Evolutionary conservation across 2,888 invertebrate species (phyloP).

Genomic region (Caenorhabditis plicata): DNA sequence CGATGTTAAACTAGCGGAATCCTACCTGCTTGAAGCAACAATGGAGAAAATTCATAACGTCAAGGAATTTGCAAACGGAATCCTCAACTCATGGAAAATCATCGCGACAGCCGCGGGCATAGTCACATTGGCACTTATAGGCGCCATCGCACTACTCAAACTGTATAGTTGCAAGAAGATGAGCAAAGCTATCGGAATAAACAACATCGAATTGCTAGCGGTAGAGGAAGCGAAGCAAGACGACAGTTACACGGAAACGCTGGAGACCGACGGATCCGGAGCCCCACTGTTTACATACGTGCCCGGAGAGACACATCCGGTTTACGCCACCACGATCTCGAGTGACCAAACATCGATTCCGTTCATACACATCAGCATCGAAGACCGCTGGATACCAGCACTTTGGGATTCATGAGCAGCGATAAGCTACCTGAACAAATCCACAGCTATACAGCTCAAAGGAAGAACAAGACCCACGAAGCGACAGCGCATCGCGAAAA

Average conservation of each 20-base stretch:
- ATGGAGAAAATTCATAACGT: not conserved
- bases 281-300: conserved; percentile 19
- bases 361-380: conserved; percentile 3
- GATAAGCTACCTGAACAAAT: conserved; percentile 6
- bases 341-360: not conserved
- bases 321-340: not conserved
- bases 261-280: no score
- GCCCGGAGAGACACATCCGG: conserved; percentile 9
- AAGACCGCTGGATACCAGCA: not conserved
- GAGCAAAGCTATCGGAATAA: not conserved
- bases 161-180: not conserved
- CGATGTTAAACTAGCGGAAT: not conserved
- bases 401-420: conserved; percentile 10
- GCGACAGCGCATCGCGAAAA: not conserved
- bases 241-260: no score
- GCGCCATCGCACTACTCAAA: not conserved
- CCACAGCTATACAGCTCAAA: conserved; percentile 1
- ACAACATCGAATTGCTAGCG: not conserved
- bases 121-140: not conserved
- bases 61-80: not conserved
- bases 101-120: not conserved
- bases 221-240: conserved; percentile 1
- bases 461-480: not conserved
- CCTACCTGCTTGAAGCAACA: not conserved
- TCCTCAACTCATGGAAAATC: no score